Conservation (phyloP, 2,888 invertebrate genomes). For the Carcina quercana region DNA sequence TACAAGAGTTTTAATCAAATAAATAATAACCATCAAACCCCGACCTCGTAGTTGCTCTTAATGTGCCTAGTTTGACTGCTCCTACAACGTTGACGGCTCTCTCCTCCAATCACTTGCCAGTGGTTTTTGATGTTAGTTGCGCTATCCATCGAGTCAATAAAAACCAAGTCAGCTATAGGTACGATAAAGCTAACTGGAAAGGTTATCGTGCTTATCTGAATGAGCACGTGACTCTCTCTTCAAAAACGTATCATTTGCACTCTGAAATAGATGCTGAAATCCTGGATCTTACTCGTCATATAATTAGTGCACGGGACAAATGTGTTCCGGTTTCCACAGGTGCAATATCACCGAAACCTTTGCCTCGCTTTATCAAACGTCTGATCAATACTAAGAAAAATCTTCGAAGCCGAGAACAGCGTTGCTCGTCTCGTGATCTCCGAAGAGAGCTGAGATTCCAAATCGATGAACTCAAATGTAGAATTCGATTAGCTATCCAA, state of each 20-base stretch:
- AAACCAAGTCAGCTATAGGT: neutral
- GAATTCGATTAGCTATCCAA: neutral
- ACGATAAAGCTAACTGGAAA: neutral
- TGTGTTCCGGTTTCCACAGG: no score
- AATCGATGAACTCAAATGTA: conserved; percentile 4
- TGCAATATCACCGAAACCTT: neutral
- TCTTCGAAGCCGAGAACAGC: neutral
- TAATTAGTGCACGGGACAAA: no score
- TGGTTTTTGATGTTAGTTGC: no score
- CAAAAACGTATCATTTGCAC: no score
- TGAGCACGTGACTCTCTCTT: neutral
- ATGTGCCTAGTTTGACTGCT: no score
- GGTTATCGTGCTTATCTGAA: neutral
- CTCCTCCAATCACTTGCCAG: conserved; percentile 11
- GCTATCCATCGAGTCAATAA: no score
- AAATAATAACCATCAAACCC: no score
- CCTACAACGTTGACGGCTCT: conserved; percentile 3
- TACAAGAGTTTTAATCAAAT: no score
- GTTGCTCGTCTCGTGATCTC: neutral
- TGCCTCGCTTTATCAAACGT: conserved; percentile 1
- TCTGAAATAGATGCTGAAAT: neutral
- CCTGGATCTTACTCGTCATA: no score
- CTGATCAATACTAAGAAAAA: conserved; percentile 4
- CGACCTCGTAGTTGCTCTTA: no score
- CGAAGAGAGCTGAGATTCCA: neutral